These are phyloP conservation scores for Sebastes nivosus DNA, from an alignment of 2,797 vertebrate species.

Conservation along the genomic window DNA sequence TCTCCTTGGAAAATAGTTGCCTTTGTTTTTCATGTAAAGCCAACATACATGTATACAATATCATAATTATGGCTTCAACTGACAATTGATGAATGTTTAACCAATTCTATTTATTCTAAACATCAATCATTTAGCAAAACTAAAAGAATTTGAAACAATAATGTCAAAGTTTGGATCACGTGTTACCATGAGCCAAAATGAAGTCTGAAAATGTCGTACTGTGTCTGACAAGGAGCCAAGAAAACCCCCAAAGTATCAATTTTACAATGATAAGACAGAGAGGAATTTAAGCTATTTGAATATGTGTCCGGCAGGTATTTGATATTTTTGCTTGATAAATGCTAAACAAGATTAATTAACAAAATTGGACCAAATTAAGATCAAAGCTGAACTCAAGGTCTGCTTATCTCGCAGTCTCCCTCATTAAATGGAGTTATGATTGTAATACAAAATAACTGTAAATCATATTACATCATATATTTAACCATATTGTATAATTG, in stretches of 20 bases:
- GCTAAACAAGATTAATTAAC: neutral
- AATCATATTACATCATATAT: neutral
- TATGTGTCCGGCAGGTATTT: neutral
- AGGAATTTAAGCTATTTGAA: neutral
- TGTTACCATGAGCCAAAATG: neutral
- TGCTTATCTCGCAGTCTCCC: neutral
- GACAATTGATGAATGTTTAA: neutral
- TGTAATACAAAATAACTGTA: rapidly evolving
- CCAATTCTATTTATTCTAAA: neutral
- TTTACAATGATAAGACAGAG: neutral
- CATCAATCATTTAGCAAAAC: neutral
- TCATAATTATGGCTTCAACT: neutral
- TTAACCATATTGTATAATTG: neutral
- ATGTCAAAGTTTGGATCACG: neutral
- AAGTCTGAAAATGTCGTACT: neutral
- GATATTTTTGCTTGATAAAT: neutral
- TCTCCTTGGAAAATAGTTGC: neutral
- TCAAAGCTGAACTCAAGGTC: neutral
- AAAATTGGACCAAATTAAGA: neutral
- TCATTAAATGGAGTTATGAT: neutral
- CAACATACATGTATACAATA: neutral
- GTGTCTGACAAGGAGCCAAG: neutral
- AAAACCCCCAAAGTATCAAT: neutral
- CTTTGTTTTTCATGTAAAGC: neutral
- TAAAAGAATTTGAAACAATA: neutral